phyloP scores from a whole-genome alignment of 2,113 vertebrate species.

The Cricetomys ansorgei region DNA sequence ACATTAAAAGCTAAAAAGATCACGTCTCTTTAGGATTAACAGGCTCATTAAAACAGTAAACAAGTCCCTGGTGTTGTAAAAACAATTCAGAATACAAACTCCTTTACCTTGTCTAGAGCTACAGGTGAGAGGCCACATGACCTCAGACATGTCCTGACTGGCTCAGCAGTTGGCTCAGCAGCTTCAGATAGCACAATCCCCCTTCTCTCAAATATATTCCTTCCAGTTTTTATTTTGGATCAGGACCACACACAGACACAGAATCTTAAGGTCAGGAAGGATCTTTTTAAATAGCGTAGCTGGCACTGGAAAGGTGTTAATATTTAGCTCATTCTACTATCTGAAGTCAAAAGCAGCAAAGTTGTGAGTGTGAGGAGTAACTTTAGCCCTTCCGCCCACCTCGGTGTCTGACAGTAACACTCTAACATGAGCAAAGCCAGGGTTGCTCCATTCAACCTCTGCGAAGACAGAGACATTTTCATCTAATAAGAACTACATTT shows the following conservation, averaged over 20 bases:
- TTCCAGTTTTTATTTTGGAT: constrained; percentile 41
- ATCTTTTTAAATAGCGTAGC: constrained; percentile 32
- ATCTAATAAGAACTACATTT: background rate
- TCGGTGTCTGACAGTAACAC: background rate
- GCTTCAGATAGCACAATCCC: background rate
- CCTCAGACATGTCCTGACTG: constrained; percentile 23
- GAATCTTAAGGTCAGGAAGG: constrained; percentile 2
- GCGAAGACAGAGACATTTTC: background rate
- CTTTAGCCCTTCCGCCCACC: constrained; percentile 7
- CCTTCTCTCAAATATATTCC: background rate
- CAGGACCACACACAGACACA: background rate
- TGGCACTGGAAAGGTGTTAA: background rate
- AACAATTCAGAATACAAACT: background rate
- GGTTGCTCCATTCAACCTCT: background rate
- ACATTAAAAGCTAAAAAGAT: background rate
- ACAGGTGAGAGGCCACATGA: background rate
- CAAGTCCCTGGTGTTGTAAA: background rate
- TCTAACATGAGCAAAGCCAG: background rate
- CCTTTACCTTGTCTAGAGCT: background rate
- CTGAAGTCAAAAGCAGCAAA: constrained; percentile 54
- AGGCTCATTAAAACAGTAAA: constrained; percentile 34
- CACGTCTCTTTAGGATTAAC: constrained; percentile 23
- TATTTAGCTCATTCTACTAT: constrained; percentile 27
- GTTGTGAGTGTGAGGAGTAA: background rate
- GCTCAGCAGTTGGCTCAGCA: constrained; percentile 31